A percentile compares a stretch with the other conserved stretches of the same genome.
Evolutionary conservation across 2,797 vertebrate species (phyloP).

Genomic region (Muraenolepis orangiensis): DNA sequence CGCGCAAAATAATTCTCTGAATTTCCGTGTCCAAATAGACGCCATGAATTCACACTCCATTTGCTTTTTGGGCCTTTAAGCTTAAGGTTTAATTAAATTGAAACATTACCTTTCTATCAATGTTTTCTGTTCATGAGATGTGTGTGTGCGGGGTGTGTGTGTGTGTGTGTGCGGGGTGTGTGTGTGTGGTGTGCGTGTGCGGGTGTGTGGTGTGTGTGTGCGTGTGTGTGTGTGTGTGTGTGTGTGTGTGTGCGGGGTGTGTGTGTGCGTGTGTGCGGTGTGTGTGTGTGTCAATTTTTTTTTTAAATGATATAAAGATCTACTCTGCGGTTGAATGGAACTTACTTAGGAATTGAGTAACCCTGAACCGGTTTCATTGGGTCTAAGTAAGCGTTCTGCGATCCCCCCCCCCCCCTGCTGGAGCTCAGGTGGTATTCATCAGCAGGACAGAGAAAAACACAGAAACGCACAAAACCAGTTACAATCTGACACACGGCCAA

Average conservation of each 20-base stretch:
- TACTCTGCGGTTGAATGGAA: too few species aligned
- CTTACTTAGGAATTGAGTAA: too few species aligned
- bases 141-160: too few species aligned
- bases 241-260: too few species aligned
- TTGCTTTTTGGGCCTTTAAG: neutral
- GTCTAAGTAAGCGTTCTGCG: neutral
- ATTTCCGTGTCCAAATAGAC: neutral
- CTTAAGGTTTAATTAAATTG: neutral
- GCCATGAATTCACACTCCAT: neutral
- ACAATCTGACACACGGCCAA: neutral
- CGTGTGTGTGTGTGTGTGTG: too few species aligned
- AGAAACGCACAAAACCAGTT: neutral
- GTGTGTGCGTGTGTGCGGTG: too few species aligned
- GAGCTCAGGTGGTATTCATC: conserved; percentile 31
- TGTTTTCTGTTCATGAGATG: too few species aligned
- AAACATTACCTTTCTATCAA: neutral
- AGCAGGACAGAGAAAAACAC: neutral
- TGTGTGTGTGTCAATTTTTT: too few species aligned
- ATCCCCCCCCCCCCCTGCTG: neutral
- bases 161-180: neutral
- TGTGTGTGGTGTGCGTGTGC: neutral
- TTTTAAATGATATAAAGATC: too few species aligned
- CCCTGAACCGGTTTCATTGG: conserved; percentile 15
- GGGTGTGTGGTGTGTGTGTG: too few species aligned
- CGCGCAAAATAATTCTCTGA: neutral